phyloP scores from a whole-genome alignment of 2,113 vertebrate species.

The Melanocharis versteri region DNA sequence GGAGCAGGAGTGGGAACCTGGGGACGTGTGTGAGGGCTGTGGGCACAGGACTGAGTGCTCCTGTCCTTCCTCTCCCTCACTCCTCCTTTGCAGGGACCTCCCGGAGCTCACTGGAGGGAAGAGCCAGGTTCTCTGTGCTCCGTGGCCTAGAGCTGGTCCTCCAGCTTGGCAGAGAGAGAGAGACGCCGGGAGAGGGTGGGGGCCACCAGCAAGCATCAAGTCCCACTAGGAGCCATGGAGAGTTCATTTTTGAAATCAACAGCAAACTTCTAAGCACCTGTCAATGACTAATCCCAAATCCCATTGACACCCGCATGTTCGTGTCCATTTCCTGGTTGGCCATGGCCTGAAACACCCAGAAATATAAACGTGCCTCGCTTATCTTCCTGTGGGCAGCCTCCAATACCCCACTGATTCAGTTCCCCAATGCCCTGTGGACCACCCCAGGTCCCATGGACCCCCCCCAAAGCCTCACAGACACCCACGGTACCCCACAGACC shows the following conservation, averaged over 20 bases:
- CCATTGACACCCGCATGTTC: neutral
- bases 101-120: rapidly evolving
- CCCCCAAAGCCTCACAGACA: neutral
- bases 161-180: neutral
- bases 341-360: neutral
- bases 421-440: neutral
- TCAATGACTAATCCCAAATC: neutral
- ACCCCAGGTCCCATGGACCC: neutral
- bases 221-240: neutral
- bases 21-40: rapidly evolving
- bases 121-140: neutral
- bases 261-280: neutral
- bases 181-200: neutral
- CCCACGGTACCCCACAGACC: neutral
- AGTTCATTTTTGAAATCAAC: neutral
- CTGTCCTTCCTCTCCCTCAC: neutral
- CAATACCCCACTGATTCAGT: neutral
- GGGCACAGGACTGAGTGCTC: neutral
- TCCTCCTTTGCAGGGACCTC: neutral
- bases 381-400: neutral
- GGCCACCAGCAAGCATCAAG: neutral
- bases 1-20: neutral
- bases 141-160: neutral
- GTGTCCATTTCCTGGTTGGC: neutral
- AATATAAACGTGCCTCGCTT: neutral